Evolutionary conservation across 2,797 vertebrate genomes (phyloP).

Genomic region (Spinibarbus caldwelli): DNA sequence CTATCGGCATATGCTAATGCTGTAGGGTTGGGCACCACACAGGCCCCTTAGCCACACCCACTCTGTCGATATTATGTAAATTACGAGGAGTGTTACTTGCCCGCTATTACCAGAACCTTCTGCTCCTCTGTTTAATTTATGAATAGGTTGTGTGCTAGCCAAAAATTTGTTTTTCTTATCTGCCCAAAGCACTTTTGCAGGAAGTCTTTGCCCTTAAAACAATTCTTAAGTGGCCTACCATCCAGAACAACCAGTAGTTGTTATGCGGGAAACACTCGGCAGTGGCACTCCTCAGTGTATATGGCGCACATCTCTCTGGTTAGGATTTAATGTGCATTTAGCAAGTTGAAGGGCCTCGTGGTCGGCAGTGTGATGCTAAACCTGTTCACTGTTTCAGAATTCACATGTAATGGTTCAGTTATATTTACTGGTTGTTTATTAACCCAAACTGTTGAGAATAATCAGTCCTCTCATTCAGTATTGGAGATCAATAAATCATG

Average conservation of each 20-base stretch:
- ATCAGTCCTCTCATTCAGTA: conserved; percentile 61
- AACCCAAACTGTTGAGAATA: conserved; percentile 54
- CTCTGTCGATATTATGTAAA: neutral
- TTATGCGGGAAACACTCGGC: neutral
- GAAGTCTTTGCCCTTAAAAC: conserved; percentile 32
- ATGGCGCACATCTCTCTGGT: conserved; percentile 8
- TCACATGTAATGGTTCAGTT: conserved; percentile 45
- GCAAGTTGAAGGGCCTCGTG: conserved; percentile 15
- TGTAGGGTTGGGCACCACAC: conserved; percentile 91
- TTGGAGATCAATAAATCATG: conserved; percentile 75
- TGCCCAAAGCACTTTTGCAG: conserved; percentile 48
- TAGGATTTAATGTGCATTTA: conserved; percentile 27
- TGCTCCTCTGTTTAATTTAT: conserved; percentile 55
- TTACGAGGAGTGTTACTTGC: conserved; percentile 41
- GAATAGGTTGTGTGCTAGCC: conserved; percentile 37
- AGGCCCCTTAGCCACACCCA: conserved; percentile 76
- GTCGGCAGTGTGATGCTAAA: conserved; percentile 15
- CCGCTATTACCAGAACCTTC: conserved; percentile 39
- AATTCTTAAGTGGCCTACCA: conserved; percentile 38
- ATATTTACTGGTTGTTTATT: conserved; percentile 60
- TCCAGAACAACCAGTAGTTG: conserved; percentile 11
- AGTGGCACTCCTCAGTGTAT: conserved; percentile 22
- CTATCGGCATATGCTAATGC: conserved; percentile 93
- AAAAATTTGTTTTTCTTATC: conserved; percentile 14
- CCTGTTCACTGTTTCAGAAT: conserved; percentile 53